A percentile compares a stretch with the other conserved stretches of the same genome.
Conservation (phyloP, 64 coral and sea anemone species). For the Dendrophyllia cribrosa region DNA sequence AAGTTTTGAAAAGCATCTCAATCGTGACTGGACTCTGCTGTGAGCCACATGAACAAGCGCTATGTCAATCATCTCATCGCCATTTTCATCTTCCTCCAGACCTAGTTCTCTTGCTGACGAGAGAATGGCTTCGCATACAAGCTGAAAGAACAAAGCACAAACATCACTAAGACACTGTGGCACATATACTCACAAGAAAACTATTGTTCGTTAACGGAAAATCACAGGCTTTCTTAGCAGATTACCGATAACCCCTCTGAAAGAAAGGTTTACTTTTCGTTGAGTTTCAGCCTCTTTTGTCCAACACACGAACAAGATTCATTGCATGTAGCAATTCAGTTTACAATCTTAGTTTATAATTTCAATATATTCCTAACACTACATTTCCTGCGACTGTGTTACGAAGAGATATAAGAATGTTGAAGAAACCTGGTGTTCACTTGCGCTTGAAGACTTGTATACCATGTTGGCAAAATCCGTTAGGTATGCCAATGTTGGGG, state of each 20-base stretch:
- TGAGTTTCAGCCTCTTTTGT: too few relatives aligned
- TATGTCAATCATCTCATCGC: constrained; percentile 61
- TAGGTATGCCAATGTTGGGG: constrained; percentile 41
- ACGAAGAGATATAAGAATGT: not conserved
- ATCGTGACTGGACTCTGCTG: constrained; percentile 48
- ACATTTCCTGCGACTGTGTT: not conserved
- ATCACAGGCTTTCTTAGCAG: too few relatives aligned
- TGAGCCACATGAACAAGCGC: constrained; percentile 75
- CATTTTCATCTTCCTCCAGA: constrained; percentile 12
- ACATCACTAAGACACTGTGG: not conserved
- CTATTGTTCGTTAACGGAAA: too few relatives aligned
- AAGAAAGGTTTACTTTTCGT: not conserved
- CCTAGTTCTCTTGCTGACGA: constrained; percentile 54
- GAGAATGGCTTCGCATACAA: constrained; percentile 44
- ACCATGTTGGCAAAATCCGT: constrained; percentile 92
- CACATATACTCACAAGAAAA: too few relatives aligned
- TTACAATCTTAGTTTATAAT: not conserved
- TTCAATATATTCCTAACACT: too few relatives aligned
- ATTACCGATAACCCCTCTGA: not conserved
- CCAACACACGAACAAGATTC: too few relatives aligned
- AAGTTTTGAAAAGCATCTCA: constrained; percentile 62
- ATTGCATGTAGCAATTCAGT: not conserved
- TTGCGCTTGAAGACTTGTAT: constrained; percentile 67
- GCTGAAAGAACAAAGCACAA: constrained; percentile 5
- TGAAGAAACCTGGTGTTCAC: constrained; percentile 36